phyloP scores from a whole-genome alignment of 1,140 invertebrate species.

The Sogatella furcifera region DNA sequence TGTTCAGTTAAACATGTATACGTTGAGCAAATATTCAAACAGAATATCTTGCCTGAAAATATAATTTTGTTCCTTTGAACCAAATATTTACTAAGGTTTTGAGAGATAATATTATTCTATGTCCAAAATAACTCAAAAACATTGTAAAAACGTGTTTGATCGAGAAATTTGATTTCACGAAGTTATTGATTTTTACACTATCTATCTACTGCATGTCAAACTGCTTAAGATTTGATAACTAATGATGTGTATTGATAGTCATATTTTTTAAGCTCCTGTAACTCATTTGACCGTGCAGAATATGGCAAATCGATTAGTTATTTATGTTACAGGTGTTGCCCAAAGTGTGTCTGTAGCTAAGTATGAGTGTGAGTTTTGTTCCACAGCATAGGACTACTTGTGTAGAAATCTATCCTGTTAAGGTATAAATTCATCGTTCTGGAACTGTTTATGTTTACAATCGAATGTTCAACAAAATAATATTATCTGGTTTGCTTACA shows the following conservation, averaged over 20 bases:
- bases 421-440: slow-evolving; percentile 8
- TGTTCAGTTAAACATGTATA: slow-evolving; percentile 14
- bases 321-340: slow-evolving; percentile 6
- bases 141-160: too few relatives aligned
- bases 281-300: slow-evolving; percentile 16
- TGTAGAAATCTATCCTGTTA: slow-evolving; percentile 14
- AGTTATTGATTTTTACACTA: too few relatives aligned
- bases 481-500: neutral
- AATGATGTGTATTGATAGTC: neutral
- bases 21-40: slow-evolving; percentile 1
- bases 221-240: too few relatives aligned
- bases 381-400: slow-evolving; percentile 19
- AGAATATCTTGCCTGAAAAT: neutral
- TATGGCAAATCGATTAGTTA: slow-evolving; percentile 10
- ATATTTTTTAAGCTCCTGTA: slow-evolving; percentile 20
- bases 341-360: slow-evolving; percentile 18
- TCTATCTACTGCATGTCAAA: too few relatives aligned
- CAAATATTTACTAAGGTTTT: neutral
- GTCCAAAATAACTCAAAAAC: too few relatives aligned
- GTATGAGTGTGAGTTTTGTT: slow-evolving; percentile 20
- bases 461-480: neutral
- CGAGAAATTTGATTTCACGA: too few relatives aligned
- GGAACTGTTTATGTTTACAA: neutral
- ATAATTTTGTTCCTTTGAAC: neutral
- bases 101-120: too few relatives aligned